Conservation (phyloP, 2,113 vertebrate genomes). For the Eretmochelys imbricata region DNA sequence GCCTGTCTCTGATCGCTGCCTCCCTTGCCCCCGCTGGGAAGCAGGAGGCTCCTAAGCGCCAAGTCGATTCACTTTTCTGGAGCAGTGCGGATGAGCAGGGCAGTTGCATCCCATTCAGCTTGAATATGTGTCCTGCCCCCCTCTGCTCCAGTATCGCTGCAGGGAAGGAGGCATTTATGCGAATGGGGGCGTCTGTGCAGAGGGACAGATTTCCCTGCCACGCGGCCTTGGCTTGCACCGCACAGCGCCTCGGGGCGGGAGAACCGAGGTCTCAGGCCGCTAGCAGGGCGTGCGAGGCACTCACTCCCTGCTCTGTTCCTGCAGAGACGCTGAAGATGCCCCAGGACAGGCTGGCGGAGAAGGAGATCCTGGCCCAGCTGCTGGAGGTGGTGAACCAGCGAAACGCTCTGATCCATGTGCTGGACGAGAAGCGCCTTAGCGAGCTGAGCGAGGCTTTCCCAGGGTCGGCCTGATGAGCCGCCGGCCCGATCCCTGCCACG, state of each 20-base stretch:
- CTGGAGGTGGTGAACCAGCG: slow-evolving; percentile 91
- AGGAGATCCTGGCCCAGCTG: slow-evolving; percentile 82
- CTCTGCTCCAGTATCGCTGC: not conserved
- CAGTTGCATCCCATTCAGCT: not conserved
- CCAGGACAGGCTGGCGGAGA: slow-evolving; percentile 79
- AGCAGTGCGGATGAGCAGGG: not conserved
- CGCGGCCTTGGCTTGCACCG: too few relatives aligned
- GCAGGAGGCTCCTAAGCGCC: not conserved
- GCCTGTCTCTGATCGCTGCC: not conserved
- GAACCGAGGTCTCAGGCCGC: not conserved
- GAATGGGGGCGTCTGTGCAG: not conserved
- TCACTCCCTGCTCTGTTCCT: not conserved
- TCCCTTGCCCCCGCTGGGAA: too few relatives aligned
- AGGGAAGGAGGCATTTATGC: not conserved
- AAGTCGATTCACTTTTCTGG: not conserved
- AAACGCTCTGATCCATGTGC: slow-evolving; percentile 86
- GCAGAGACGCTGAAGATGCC: slow-evolving; percentile 84
- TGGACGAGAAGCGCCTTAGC: slow-evolving; percentile 89
- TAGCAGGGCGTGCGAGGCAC: not conserved
- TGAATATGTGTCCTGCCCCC: not conserved
- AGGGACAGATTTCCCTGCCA: not conserved
- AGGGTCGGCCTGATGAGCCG: not conserved
- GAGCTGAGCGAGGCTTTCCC: slow-evolving; percentile 73
- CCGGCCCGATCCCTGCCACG: rapidly evolving
- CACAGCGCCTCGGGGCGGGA: not conserved